These are phyloP conservation scores for Diadophis punctatus DNA, from an alignment of 2,113 vertebrate genomes.

Conservation along the genomic window DNA sequence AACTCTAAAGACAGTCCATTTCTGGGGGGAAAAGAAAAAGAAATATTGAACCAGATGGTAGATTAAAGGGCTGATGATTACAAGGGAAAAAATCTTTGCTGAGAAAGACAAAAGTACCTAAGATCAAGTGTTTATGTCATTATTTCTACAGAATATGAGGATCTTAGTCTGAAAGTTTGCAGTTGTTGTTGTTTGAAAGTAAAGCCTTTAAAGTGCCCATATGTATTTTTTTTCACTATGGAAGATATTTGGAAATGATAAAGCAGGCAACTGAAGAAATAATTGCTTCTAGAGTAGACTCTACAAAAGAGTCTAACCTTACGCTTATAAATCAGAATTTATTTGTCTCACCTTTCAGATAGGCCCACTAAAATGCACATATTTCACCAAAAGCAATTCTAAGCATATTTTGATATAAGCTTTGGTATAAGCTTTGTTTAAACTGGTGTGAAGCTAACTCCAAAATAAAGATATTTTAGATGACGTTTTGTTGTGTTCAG, in stretches of 20 bases:
- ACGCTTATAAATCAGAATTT: not conserved
- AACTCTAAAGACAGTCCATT: conserved; percentile 12
- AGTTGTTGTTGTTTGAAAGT: not conserved
- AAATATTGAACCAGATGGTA: not conserved
- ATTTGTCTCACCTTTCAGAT: not conserved
- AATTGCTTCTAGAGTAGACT: not conserved
- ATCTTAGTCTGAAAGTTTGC: not conserved
- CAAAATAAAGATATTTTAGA: not conserved
- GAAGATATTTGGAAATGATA: not conserved
- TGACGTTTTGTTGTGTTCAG: not conserved
- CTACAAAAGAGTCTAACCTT: not conserved
- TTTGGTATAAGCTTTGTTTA: not conserved
- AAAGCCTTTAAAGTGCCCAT: not conserved
- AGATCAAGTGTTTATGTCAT: not conserved
- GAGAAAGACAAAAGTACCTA: not conserved
- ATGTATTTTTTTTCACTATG: not conserved
- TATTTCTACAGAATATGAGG: not conserved
- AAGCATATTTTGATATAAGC: not conserved
- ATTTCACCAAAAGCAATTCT: not conserved
- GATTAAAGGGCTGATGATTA: not conserved
- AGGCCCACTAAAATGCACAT: not conserved
- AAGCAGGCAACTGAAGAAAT: not conserved
- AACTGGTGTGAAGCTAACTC: not conserved
- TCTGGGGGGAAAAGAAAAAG: not conserved
- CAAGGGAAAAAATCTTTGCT: not conserved